Evolutionary conservation across 2,797 vertebrate species (phyloP).

Genomic region (Australoheros facetus): DNA sequence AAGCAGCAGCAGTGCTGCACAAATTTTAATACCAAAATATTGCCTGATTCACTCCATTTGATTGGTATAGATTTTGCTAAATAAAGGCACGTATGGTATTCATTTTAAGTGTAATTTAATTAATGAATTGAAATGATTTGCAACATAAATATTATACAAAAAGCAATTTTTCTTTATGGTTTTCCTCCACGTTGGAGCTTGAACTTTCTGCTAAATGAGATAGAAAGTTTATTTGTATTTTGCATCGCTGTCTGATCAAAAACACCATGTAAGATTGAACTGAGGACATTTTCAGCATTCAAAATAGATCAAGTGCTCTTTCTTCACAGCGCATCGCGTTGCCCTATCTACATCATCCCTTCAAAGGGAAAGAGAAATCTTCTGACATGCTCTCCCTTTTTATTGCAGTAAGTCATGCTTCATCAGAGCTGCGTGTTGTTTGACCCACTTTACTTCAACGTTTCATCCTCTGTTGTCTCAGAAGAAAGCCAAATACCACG

Average conservation of each 20-base stretch:
- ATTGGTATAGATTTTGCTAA: conserved; percentile 21
- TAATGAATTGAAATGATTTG: conserved; percentile 14
- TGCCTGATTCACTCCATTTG: conserved; percentile 3
- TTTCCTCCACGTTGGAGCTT: not conserved
- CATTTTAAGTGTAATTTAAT: conserved; percentile 11
- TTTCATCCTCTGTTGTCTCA: conserved; percentile 54
- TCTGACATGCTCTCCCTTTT: conserved; percentile 44
- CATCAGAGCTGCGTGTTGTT: conserved; percentile 65
- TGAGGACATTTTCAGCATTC: conserved; percentile 34
- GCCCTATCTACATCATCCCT: conserved; percentile 50
- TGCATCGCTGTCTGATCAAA: conserved; percentile 5
- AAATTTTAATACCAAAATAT: conserved; percentile 23
- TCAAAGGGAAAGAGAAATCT: conserved; percentile 58
- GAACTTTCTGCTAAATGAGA: not conserved
- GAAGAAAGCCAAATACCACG: conserved; percentile 39
- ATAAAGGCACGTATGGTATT: conserved; percentile 11
- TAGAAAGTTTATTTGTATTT: not conserved
- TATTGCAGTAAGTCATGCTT: conserved; percentile 69
- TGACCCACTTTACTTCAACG: conserved; percentile 75
- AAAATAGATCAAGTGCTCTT: conserved; percentile 48
- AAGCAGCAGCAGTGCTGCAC: conserved; percentile 7
- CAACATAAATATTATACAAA: conserved; percentile 3
- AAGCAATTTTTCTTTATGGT: not conserved
- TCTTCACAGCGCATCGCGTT: conserved; percentile 16
- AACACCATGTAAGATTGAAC: conserved; percentile 16